These are phyloP conservation scores for Prietella phreatophila DNA, from an alignment of 2,113 vertebrate species.

Conservation along the genomic window DNA sequence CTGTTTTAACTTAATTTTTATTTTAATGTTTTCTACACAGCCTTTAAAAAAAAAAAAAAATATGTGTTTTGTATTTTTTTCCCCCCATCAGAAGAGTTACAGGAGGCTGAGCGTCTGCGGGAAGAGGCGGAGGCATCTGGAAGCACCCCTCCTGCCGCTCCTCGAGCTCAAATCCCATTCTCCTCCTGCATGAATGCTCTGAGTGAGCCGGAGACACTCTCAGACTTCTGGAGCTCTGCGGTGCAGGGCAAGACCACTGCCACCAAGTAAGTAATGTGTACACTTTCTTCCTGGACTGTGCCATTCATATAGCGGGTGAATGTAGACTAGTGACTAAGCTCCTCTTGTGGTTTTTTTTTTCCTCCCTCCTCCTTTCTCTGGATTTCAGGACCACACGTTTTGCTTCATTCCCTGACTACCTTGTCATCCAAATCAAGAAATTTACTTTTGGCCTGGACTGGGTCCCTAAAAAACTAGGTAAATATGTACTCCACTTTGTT, in stretches of 20 bases:
- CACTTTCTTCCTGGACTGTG: not conserved
- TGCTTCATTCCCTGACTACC: slow-evolving; percentile 96
- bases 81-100: slow-evolving; percentile 82
- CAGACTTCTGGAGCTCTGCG: slow-evolving; percentile 98
- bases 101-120: slow-evolving; percentile 88
- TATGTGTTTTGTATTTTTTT: not conserved
- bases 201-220: slow-evolving; percentile 90
- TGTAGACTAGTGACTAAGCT: not conserved
- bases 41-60: too few species aligned
- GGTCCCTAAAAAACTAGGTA: slow-evolving; percentile 99
- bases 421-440: slow-evolving; percentile 99
- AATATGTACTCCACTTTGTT: slow-evolving; percentile 41
- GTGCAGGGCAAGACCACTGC: slow-evolving; percentile 95
- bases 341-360: not conserved
- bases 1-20: not conserved
- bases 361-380: not conserved
- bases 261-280: slow-evolving; percentile 82
- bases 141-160: slow-evolving; percentile 76
- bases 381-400: slow-evolving; percentile 88
- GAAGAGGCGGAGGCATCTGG: slow-evolving; percentile 87
- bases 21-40: not conserved
- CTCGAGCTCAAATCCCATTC: slow-evolving; percentile 94
- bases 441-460: slow-evolving; percentile 98
- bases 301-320: not conserved
- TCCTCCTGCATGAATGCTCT: slow-evolving; percentile 91